phyloP scores from a whole-genome alignment of 2,113 vertebrate genomes.

The Pseudorasbora parva region DNA sequence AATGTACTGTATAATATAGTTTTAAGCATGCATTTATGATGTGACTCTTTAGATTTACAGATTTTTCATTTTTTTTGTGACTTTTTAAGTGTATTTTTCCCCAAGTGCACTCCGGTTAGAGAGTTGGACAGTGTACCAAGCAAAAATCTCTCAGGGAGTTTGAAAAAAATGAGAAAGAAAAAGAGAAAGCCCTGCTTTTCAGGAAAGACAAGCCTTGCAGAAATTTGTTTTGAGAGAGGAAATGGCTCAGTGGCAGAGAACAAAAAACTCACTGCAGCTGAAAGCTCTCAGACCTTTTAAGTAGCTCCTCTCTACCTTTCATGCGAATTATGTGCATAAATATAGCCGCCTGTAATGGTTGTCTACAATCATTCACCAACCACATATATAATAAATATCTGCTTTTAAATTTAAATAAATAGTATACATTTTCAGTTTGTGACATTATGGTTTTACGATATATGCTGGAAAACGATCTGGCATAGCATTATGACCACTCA shows the following conservation, averaged over 20 bases:
- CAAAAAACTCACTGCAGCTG: constrained; percentile 7
- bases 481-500: too few relatives aligned
- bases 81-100: not conserved
- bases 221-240: constrained; percentile 16
- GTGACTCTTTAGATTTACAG: not conserved
- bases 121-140: not conserved
- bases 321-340: not conserved
- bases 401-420: not conserved
- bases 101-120: not conserved
- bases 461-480: too few relatives aligned
- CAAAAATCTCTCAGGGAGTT: not conserved
- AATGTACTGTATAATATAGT: not conserved
- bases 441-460: not conserved
- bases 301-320: constrained; percentile 4
- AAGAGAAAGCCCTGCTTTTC: constrained; percentile 15
- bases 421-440: not conserved
- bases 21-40: not conserved
- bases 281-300: constrained; percentile 17
- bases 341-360: not conserved
- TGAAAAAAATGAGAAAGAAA: constrained; percentile 2
- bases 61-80: not conserved
- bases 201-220: constrained; percentile 1
- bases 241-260: constrained; percentile 11
- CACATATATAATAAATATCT: not conserved
- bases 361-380: not conserved